Percentiles rank a stretch among this genome's conserved stretches.
Conservation (phyloP, 2,888 invertebrate species). For the Paralinhomoeus sp. region DNA sequence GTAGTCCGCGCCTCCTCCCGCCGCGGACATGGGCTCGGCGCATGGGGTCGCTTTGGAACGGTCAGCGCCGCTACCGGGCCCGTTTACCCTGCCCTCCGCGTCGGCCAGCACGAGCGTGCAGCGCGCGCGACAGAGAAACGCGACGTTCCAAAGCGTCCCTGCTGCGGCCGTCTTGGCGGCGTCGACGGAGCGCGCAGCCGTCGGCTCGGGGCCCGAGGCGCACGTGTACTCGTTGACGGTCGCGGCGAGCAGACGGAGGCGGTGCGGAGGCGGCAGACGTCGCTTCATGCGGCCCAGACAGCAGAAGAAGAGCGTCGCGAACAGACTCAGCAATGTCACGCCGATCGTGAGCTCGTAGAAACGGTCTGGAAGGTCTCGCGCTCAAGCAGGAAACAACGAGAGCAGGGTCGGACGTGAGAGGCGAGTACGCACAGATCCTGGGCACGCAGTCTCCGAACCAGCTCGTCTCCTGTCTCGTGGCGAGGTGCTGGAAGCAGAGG, state of each 20-base stretch:
- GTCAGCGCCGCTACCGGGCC: too few species aligned
- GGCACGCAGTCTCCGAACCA: slow-evolving; percentile 16
- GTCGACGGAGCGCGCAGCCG: too few species aligned
- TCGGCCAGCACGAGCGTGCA: too few species aligned
- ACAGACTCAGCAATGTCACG: slow-evolving; percentile 14
- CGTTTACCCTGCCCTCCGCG: too few species aligned
- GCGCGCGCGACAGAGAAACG: too few species aligned
- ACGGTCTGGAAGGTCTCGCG: slow-evolving; percentile 15
- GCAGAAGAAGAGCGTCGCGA: slow-evolving; percentile 15
- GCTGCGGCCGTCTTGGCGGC: too few species aligned
- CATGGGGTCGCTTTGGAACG: too few species aligned
- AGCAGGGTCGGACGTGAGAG: too few species aligned
- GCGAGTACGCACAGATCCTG: slow-evolving; percentile 14
- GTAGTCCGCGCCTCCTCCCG: not conserved
- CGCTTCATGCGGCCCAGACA: slow-evolving; percentile 11
- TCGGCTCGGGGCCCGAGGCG: too few species aligned
- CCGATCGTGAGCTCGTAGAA: slow-evolving; percentile 19
- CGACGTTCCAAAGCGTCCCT: too few species aligned
- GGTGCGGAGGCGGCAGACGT: not conserved
- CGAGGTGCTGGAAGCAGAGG: slow-evolving; percentile 19
- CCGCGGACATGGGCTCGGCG: not conserved
- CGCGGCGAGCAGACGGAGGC: slow-evolving; percentile 1
- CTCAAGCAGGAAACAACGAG: too few species aligned
- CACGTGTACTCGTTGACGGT: slow-evolving; percentile 3
- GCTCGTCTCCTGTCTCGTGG: slow-evolving; percentile 15